Evolutionary conservation across 2,113 vertebrate genomes (phyloP).

Genomic region (Crypturellus undulatus): DNA sequence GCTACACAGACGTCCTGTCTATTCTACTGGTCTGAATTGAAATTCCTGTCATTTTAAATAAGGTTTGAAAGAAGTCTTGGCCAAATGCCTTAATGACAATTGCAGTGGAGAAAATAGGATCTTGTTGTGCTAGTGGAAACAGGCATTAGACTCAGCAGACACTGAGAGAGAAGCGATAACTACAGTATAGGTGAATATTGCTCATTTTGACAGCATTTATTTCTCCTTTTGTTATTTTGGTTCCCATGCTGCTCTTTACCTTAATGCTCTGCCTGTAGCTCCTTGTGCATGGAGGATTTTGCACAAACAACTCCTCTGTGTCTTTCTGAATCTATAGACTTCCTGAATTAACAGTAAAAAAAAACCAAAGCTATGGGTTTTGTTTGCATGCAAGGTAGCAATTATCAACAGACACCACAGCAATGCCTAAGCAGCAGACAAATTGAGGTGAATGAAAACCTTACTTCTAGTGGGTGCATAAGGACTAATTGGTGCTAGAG

Average conservation of each 20-base stretch:
- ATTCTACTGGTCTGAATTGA: background rate
- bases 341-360: background rate
- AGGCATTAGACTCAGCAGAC: background rate
- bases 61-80: background rate
- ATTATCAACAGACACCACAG: background rate
- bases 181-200: background rate
- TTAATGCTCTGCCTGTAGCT: background rate
- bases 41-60: background rate
- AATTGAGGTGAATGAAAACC: background rate
- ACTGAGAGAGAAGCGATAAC: background rate
- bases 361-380: background rate
- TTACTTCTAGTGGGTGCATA: accelerated
- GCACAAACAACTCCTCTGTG: background rate
- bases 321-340: accelerated
- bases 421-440: background rate
- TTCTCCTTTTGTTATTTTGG: background rate
- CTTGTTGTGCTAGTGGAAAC: constrained; percentile 1
- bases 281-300: background rate
- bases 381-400: background rate
- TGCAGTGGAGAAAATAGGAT: background rate
- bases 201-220: background rate
- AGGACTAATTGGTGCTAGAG: background rate
- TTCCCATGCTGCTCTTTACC: background rate
- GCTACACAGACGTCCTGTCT: background rate
- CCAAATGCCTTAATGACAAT: background rate